A percentile compares a stretch with the other conserved stretches of the same genome.
Evolutionary conservation across 1,140 invertebrate species (phyloP).

Genomic region (Heliconius congener): DNA sequence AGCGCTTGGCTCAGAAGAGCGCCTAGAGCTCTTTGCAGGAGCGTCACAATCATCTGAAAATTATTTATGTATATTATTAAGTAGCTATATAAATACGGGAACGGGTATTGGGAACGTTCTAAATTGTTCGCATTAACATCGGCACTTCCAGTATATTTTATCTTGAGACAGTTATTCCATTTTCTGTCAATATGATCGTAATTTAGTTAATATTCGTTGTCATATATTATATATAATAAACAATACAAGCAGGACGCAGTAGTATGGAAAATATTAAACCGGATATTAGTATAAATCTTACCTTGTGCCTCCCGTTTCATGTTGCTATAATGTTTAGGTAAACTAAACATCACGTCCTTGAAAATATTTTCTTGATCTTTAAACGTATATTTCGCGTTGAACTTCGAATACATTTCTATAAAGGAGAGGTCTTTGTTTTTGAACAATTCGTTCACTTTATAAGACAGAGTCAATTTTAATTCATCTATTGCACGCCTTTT

Average conservation of each 20-base stretch:
- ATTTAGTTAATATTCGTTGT: background rate
- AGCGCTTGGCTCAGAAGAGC: constrained; percentile 38
- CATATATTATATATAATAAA: background rate
- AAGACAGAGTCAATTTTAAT: constrained; percentile 45
- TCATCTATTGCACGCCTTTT: constrained; percentile 47
- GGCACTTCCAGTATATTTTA: background rate
- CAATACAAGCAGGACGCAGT: background rate
- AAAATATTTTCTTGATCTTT: constrained; percentile 60
- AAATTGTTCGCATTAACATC: background rate
- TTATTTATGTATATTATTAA: constrained; percentile 18
- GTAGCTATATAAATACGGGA: background rate
- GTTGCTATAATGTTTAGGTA: constrained; percentile 51
- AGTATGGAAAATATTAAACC: background rate
- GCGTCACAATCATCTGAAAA: constrained; percentile 54
- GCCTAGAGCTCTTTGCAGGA: constrained; percentile 48
- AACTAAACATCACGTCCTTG: constrained; percentile 51
- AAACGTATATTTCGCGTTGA: constrained; percentile 51
- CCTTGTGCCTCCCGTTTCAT: constrained; percentile 54
- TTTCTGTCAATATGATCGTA: background rate
- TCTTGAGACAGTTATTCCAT: background rate
- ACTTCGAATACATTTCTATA: constrained; percentile 66
- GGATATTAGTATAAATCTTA: constrained; percentile 46
- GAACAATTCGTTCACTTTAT: constrained; percentile 58
- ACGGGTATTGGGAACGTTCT: background rate
- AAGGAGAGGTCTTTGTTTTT: constrained; percentile 58